These are phyloP conservation scores for Grantiella picta DNA, from an alignment of 2,113 vertebrate species.

Conservation along the genomic window DNA sequence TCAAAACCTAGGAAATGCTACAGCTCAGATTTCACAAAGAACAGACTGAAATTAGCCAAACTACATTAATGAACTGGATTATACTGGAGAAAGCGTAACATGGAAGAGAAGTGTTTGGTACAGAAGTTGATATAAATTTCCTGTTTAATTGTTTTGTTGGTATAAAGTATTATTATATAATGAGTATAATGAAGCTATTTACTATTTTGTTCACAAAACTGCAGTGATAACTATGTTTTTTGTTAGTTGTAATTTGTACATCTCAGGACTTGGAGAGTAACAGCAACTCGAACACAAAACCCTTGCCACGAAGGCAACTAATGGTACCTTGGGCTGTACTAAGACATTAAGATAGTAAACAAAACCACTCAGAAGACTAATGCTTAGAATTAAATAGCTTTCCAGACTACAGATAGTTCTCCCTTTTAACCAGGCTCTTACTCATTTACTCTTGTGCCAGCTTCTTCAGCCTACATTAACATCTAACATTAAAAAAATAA, in stretches of 20 bases:
- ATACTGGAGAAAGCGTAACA: not conserved
- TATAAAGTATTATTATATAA: not conserved
- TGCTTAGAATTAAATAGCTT: not conserved
- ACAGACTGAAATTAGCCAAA: not conserved
- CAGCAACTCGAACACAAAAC: not conserved
- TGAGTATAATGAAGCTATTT: not conserved
- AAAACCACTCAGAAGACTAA: not conserved
- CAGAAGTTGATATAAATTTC: not conserved
- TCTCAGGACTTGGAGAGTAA: not conserved
- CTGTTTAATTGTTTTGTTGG: not conserved
- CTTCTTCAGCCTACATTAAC: not conserved
- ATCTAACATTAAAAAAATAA: not conserved
- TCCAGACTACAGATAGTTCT: not conserved
- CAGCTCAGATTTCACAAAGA: not conserved
- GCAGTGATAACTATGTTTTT: not conserved
- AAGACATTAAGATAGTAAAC: not conserved
- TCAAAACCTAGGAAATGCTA: not conserved
- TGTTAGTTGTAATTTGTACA: not conserved
- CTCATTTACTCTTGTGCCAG: not conserved
- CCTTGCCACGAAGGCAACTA: not conserved
- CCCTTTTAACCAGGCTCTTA: not conserved
- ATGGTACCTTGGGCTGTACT: not conserved
- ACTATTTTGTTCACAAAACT: not conserved
- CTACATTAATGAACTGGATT: not conserved
- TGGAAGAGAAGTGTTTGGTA: not conserved